Evolutionary conservation across 2,797 vertebrate genomes (phyloP).

Genomic region (Helarctos malayanus): DNA sequence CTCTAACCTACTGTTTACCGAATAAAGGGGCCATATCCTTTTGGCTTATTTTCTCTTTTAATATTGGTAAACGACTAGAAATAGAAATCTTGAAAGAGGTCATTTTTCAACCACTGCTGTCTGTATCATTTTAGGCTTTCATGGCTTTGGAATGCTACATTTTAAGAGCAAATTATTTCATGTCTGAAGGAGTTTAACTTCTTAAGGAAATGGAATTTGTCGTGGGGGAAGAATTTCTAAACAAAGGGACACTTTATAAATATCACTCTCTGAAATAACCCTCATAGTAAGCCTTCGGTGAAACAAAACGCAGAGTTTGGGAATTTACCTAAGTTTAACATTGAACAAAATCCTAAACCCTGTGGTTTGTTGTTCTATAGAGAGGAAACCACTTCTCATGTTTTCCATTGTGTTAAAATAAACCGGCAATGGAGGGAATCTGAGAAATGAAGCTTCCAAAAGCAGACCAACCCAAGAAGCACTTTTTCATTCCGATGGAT

Average conservation of each 20-base stretch:
- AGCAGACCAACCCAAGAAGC: background rate
- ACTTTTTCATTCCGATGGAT: background rate
- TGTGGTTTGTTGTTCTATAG: background rate
- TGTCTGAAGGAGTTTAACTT: background rate
- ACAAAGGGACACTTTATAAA: background rate
- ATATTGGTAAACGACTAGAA: background rate
- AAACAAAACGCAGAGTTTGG: background rate
- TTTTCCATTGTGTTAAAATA: constrained; percentile 64
- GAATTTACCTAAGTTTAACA: background rate
- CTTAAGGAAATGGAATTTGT: constrained; percentile 61
- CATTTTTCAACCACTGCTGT: background rate
- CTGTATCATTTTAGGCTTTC: background rate
- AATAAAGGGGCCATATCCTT: background rate
- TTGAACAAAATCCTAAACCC: background rate
- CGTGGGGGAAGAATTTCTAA: constrained; percentile 28
- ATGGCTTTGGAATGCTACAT: constrained; percentile 4
- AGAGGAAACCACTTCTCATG: constrained; percentile 21
- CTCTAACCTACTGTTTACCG: background rate
- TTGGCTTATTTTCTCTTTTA: constrained; percentile 27
- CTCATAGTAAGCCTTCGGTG: background rate
- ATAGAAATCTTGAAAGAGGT: constrained; percentile 28
- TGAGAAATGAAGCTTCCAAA: constrained; percentile 7
- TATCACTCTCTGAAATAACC: constrained; percentile 54
- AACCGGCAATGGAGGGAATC: background rate
- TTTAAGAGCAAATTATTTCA: constrained; percentile 59